phyloP scores from a whole-genome alignment of 2,797 vertebrate genomes.

The Enteromius mattozi region DNA sequence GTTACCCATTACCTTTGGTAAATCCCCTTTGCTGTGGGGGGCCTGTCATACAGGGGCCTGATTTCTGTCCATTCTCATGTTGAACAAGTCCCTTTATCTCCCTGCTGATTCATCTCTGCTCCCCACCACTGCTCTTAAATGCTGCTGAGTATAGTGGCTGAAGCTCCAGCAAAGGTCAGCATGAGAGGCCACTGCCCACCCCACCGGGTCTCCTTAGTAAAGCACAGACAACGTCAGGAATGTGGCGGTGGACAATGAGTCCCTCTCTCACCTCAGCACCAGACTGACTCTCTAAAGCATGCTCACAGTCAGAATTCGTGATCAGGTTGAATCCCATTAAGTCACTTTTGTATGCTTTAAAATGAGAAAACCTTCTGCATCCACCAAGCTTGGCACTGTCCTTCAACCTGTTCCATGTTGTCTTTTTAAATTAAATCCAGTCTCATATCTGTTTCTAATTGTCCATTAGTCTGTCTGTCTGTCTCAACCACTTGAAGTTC shows the following conservation, averaged over 20 bases:
- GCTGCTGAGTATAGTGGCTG: slow-evolving; percentile 62
- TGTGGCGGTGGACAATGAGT: slow-evolving; percentile 74
- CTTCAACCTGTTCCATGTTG: background rate
- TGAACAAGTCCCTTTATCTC: slow-evolving; percentile 56
- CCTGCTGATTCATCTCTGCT: slow-evolving; percentile 65
- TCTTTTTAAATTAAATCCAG: background rate
- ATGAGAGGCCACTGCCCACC: slow-evolving; percentile 55
- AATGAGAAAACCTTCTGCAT: background rate
- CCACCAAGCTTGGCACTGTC: background rate
- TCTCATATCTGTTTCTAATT: background rate
- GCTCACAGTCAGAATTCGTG: slow-evolving; percentile 12
- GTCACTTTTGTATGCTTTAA: slow-evolving; percentile 10
- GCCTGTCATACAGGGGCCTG: slow-evolving; percentile 27
- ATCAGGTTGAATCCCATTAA: slow-evolving; percentile 37
- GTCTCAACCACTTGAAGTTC: background rate
- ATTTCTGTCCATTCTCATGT: slow-evolving; percentile 55
- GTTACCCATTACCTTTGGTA: slow-evolving; percentile 48
- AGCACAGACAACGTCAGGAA: slow-evolving; percentile 71
- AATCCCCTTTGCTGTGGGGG: slow-evolving; percentile 31
- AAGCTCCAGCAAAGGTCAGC: slow-evolving; percentile 63
- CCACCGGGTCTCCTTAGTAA: slow-evolving; percentile 76
- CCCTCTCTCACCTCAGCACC: slow-evolving; percentile 64
- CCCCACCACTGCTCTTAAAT: slow-evolving; percentile 68
- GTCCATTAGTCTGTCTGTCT: background rate
- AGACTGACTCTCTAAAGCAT: slow-evolving; percentile 55